Evolutionary conservation across 2,888 invertebrate species (phyloP).

Genomic region (Neocrepidodera transversa): DNA sequence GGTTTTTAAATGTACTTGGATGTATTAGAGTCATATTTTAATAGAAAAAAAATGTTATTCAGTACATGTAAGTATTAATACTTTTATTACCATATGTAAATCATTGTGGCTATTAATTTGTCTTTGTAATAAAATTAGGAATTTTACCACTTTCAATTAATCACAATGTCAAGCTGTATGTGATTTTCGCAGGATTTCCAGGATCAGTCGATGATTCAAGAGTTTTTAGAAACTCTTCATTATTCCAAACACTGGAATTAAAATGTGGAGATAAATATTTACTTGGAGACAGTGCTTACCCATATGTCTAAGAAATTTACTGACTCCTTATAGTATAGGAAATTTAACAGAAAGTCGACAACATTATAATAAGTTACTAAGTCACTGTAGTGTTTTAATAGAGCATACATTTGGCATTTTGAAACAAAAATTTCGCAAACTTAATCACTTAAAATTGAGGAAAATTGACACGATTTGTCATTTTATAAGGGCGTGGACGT

Average conservation of each 20-base stretch:
- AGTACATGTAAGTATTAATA: neutral
- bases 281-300: neutral
- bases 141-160: neutral
- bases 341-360: neutral
- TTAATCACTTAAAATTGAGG: no score
- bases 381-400: neutral
- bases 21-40: neutral
- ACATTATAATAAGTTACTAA: neutral
- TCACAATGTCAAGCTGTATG: neutral
- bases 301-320: neutral
- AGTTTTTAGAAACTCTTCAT: neutral
- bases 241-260: neutral
- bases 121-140: neutral
- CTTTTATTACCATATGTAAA: neutral
- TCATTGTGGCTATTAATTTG: no score
- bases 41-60: neutral
- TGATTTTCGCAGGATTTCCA: neutral
- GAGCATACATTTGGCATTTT: neutral
- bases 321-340: neutral
- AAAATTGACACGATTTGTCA: neutral
- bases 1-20: neutral
- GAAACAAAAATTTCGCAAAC: neutral
- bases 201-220: neutral
- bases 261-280: neutral
- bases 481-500: neutral